Evolutionary conservation across 2,797 vertebrate species (phyloP).

Genomic region (Melanotaenia nigrans): DNA sequence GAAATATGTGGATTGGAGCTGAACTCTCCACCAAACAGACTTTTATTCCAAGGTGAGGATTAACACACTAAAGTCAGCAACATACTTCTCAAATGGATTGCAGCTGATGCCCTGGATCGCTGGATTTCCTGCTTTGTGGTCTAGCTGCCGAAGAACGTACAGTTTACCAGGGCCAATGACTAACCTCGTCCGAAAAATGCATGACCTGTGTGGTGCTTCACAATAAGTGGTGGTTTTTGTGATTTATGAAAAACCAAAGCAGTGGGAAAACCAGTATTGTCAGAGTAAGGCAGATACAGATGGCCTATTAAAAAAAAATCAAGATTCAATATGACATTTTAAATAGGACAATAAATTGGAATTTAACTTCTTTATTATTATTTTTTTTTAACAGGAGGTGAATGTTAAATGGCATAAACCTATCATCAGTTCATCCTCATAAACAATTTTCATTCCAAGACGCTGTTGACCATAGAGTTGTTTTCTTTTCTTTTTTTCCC

Average conservation of each 20-base stretch:
- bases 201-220: constrained; percentile 21
- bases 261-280: constrained; percentile 14
- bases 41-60: constrained; percentile 20
- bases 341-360: constrained; percentile 22
- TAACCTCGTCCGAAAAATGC: constrained; percentile 19
- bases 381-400: constrained; percentile 3
- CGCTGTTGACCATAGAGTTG: constrained; percentile 8
- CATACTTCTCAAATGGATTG: constrained; percentile 28
- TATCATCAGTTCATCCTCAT: constrained; percentile 10
- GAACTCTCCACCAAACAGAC: constrained; percentile 19
- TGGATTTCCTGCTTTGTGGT: constrained; percentile 32
- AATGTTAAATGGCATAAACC: constrained; percentile 21
- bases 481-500: constrained; percentile 1
- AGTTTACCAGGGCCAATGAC: constrained; percentile 28
- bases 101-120: constrained; percentile 35
- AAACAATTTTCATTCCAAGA: constrained; percentile 48
- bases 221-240: constrained; percentile 12
- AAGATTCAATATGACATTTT: constrained; percentile 30
- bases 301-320: not conserved
- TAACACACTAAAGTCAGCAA: constrained; percentile 21
- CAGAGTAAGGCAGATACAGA: constrained; percentile 4
- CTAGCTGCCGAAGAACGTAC: constrained; percentile 18
- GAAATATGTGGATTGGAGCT: constrained; percentile 9
- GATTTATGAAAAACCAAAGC: constrained; percentile 28
- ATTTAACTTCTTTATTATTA: constrained; percentile 23